Percentiles rank a stretch among this genome's conserved stretches.
These are phyloP conservation scores for Nyctalus aviator DNA, from an alignment of 2,797 vertebrate genomes.

Conservation along the genomic window DNA sequence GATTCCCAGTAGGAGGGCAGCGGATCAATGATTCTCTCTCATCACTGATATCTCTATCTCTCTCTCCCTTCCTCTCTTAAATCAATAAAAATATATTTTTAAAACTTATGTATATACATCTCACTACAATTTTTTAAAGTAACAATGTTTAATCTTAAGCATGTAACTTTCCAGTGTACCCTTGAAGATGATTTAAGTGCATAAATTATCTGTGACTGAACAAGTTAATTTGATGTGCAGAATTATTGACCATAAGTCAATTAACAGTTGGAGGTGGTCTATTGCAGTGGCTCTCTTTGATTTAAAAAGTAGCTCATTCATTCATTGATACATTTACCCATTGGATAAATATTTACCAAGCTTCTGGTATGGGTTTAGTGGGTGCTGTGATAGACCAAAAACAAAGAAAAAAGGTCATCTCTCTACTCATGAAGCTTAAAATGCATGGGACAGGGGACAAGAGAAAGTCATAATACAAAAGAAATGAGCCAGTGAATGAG, in stretches of 20 bases:
- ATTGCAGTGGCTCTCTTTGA: neutral
- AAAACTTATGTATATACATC: neutral
- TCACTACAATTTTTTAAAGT: neutral
- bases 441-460: neutral
- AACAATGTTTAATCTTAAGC: neutral
- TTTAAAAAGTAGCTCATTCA: conserved; percentile 18
- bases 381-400: neutral
- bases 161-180: neutral
- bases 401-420: neutral
- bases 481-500: neutral
- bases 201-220: neutral
- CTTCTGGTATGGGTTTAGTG: neutral
- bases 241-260: neutral
- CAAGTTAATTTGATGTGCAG: neutral
- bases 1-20: no score
- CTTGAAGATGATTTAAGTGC: neutral
- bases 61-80: no score
- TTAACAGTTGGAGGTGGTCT: neutral
- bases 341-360: neutral
- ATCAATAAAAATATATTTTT: no score
- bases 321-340: neutral
- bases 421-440: neutral
- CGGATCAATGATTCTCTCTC: no score
- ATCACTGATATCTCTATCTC: no score
- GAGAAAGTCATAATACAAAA: neutral